Conservation (phyloP, 2,888 invertebrate genomes). For the Halocaridina rubra region DNA sequence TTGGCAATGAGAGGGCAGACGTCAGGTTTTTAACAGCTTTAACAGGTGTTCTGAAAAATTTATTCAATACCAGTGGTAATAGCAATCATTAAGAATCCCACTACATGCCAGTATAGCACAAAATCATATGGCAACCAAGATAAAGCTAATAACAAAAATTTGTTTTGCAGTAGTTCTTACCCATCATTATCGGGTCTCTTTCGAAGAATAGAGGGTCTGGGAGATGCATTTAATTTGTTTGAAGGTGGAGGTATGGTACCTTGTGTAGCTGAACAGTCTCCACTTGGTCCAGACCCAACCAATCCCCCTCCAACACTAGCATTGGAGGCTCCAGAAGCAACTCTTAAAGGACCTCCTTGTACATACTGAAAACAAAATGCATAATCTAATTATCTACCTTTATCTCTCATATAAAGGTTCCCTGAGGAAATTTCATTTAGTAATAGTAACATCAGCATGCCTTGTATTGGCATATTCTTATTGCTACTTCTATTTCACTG, state of each 20-base stretch:
- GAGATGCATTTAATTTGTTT: slow-evolving; percentile 73
- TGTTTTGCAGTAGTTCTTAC: too few relatives aligned
- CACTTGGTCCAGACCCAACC: slow-evolving; percentile 22
- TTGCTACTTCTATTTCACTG: too few relatives aligned
- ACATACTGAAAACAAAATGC: slow-evolving; percentile 42
- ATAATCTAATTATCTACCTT: too few relatives aligned
- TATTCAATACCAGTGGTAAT: too few relatives aligned
- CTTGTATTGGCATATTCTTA: too few relatives aligned
- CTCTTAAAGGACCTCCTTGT: slow-evolving; percentile 31
- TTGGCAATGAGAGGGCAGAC: slow-evolving; percentile 67
- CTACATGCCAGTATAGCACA: too few relatives aligned
- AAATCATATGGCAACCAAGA: too few relatives aligned
- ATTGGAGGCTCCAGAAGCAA: slow-evolving; percentile 13
- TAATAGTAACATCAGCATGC: too few relatives aligned
- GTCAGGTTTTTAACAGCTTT: slow-evolving; percentile 77
- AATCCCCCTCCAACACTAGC: neutral
- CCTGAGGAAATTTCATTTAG: too few relatives aligned
- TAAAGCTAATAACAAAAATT: too few relatives aligned
- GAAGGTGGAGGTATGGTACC: slow-evolving; percentile 36
- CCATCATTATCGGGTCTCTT: slow-evolving; percentile 85
- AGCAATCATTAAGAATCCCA: too few relatives aligned
- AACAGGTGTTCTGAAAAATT: slow-evolving; percentile 70
- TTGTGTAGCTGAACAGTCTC: slow-evolving; percentile 1
- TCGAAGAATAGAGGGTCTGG: slow-evolving; percentile 85
- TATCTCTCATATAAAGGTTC: too few relatives aligned